These are phyloP conservation scores for Abrostola triplasia DNA, from an alignment of 2,888 invertebrate genomes.

Conservation along the genomic window DNA sequence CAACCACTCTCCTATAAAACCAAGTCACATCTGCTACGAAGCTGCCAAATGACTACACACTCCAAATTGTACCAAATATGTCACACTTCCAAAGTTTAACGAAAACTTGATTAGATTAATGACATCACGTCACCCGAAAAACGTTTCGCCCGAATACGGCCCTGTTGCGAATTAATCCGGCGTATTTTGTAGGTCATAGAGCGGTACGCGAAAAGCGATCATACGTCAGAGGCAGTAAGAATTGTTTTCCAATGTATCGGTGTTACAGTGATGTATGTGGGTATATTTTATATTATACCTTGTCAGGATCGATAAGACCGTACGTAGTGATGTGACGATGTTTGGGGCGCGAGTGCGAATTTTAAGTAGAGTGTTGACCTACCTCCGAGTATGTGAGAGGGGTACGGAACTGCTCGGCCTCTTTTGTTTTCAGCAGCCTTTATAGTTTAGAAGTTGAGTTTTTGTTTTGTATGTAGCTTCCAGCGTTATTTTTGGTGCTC, in stretches of 20 bases:
- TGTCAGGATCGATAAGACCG: constrained; percentile 70
- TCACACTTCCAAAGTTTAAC: constrained; percentile 35
- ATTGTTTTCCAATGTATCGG: constrained; percentile 62
- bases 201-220: constrained; percentile 64
- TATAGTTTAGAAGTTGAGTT: too few species aligned
- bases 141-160: constrained; percentile 66
- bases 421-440: background rate
- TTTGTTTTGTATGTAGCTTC: too few species aligned
- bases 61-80: constrained; percentile 35
- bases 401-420: background rate
- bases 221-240: constrained; percentile 61
- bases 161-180: constrained; percentile 76
- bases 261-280: constrained; percentile 52
- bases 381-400: background rate
- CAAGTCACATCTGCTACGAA: background rate
- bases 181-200: constrained; percentile 78
- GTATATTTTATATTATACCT: constrained; percentile 59
- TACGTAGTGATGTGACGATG: constrained; percentile 52
- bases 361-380: constrained; percentile 31
- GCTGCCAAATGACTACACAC: background rate
- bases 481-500: too few species aligned
- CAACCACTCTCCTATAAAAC: background rate
- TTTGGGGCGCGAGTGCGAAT: constrained; percentile 46
- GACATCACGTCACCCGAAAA: constrained; percentile 64
- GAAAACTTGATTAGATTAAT: constrained; percentile 63